Evolutionary conservation across 2,797 vertebrate species (phyloP), one percentile per base, ranked within the genome.

Genomic region (Vultur gryphus): DNA sequence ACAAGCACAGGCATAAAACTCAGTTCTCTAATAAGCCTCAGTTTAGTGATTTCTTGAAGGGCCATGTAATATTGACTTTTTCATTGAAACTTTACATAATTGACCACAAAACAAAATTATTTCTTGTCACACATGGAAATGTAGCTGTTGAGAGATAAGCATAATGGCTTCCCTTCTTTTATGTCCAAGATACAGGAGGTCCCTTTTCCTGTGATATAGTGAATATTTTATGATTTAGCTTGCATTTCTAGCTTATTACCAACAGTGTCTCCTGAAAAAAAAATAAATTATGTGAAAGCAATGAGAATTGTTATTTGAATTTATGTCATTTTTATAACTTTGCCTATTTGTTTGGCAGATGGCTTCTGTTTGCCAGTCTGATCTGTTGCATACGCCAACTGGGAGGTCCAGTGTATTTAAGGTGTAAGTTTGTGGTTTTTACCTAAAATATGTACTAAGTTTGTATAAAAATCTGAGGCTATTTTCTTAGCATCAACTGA

Each of bases 311-410:
- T 72, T 95, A 80, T 85, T 81, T 93, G 37, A 91, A 94, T 90
- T 91, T 28, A 90, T 76, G 72, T 94, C 66, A 89, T 62, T 96
- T 94, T 90, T 75, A 48, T 90, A 92, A 83, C 69, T 91, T 92
- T 90, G 39, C 37, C 35, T 96, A 49, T 82, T 95, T 91, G 69
- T 73, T 90, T 94, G 57, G 43, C 71, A 95, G 59, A 65, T 57
- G 64, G 57, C 75, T 71, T 92, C 61, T 93, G 7, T 79, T 91
- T 31, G 16, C 55, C 48, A 87, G 7, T 94, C 85, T 97, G 71
- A 90, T 83, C 66, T 94, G 57, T 58, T 44, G 29, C 65, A 25
- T 84, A 78, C 80, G 79, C 57, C 90, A 73, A 3, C 52, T 87
- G 77, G 64, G 71, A 80, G 59, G 28, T 87, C 73, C 75, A 92